Evolutionary conservation across 2,888 invertebrate genomes (phyloP).

Genomic region (Eilema griseolum): DNA sequence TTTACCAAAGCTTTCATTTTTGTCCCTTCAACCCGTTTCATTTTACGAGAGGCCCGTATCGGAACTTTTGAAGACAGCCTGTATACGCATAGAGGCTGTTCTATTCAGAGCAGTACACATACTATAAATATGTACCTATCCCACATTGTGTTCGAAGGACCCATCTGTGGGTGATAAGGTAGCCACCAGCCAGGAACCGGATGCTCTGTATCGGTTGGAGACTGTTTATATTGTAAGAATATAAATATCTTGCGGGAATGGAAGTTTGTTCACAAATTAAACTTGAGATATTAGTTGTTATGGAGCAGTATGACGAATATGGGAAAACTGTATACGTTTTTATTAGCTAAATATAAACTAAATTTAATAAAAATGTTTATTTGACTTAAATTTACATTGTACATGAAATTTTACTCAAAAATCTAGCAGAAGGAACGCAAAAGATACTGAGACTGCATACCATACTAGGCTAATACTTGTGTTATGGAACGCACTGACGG

Average conservation of each 20-base stretch:
- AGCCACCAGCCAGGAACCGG: slow-evolving; percentile 17
- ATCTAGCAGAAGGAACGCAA: too few relatives aligned
- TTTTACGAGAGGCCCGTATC: slow-evolving; percentile 43
- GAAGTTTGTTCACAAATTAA: slow-evolving; percentile 18
- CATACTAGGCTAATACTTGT: too few relatives aligned
- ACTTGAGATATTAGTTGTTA: background rate
- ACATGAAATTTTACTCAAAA: too few relatives aligned
- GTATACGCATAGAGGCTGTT: slow-evolving; percentile 5
- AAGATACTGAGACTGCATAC: too few relatives aligned
- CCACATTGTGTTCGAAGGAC: slow-evolving; percentile 13
- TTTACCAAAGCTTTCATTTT: slow-evolving; percentile 9
- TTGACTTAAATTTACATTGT: too few relatives aligned
- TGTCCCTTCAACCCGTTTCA: slow-evolving; percentile 27
- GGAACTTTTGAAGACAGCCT: slow-evolving; percentile 13
- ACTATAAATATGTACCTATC: background rate
- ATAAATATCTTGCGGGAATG: slow-evolving; percentile 36
- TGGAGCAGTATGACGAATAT: too few relatives aligned
- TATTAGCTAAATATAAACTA: too few relatives aligned
- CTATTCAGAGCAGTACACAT: slow-evolving; percentile 9
- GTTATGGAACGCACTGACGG: too few relatives aligned
- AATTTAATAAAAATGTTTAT: too few relatives aligned
- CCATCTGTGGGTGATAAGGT: slow-evolving; percentile 13
- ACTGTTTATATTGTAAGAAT: slow-evolving; percentile 37
- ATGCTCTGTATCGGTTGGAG: slow-evolving; percentile 24
- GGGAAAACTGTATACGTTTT: background rate